Evolutionary conservation across 2,113 vertebrate species (phyloP), one percentile per base, ranked within the genome.

Genomic region (Anoplopoma fimbria): DNA sequence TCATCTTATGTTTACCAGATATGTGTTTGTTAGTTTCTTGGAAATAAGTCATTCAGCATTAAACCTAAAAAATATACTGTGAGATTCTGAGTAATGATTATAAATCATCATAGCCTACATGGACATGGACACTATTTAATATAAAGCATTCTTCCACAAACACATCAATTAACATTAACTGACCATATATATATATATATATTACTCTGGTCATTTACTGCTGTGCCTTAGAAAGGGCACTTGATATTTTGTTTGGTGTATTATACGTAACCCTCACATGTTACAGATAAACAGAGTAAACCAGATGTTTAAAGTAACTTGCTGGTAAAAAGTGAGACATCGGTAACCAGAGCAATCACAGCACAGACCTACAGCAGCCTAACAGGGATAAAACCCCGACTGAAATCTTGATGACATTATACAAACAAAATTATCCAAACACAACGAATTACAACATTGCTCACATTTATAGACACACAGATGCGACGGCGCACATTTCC

Each of bases 371-470:
- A 77, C 42, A 60, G 69, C 36, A 64, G 77, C 81, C 27, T 75
- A 55, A 74, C 42, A 55, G 69, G 33, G 47, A 79, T 72, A 27
- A 76, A 58, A 67, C 64, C 25, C 6, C 27, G 40, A 15, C 19
- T 27, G 61, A 25, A 82, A 71, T 63, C 69, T 53, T 34, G 67
- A 82, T 76, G 67, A 49, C 47, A 80, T 62, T 71, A 62, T 51
- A 68, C 0, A n/a, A n/a, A 0, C 57, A 64, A 86, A 88, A 70
- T n/a, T n/a, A n/a, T n/a, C n/a, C 69, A 87, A 82, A 88, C 51
- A 40, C 62, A 70, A 69, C 2, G 0, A 92, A 91, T 83, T 77
- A 83, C 81, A 87, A 68, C 82, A 64, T 21, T 36, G 40, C 29
- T 51, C 64, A 69, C 74, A 85, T 51, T 80, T 72, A 83, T 69